Evolutionary conservation across 2,113 vertebrate genomes (phyloP).

Genomic region (Spea multiplicata): DNA sequence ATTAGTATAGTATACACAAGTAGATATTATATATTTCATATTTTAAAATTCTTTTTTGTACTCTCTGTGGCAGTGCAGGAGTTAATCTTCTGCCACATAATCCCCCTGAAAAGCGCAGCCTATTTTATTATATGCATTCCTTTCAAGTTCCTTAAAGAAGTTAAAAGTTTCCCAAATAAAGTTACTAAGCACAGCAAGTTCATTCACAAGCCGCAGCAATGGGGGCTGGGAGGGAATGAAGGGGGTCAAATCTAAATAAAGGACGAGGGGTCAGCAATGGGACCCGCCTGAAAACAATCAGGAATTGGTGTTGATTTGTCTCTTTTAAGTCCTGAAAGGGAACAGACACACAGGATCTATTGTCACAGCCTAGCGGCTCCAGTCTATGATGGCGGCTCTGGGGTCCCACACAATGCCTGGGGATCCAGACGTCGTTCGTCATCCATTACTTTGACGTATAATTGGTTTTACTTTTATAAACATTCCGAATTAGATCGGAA

Average conservation of each 20-base stretch:
- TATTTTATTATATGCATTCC: not conserved
- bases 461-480: too few species aligned
- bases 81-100: too few species aligned
- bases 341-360: not conserved
- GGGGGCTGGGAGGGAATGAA: not conserved
- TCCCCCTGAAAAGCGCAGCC: not conserved
- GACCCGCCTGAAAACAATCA: not conserved
- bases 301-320: constrained; percentile 4
- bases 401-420: too few species aligned
- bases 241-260: constrained; percentile 20
- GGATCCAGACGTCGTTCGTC: too few species aligned
- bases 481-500: too few species aligned
- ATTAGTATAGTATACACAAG: too few species aligned
- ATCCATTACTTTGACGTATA: too few species aligned
- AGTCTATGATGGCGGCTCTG: too few species aligned
- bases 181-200: constrained; percentile 17
- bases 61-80: too few species aligned
- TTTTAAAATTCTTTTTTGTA: too few species aligned
- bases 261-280: constrained; percentile 1
- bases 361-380: too few species aligned
- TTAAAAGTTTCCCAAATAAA: constrained; percentile 18
- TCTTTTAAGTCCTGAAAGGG: not conserved
- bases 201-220: constrained; percentile 10
- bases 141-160: not conserved
- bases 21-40: too few species aligned